Evolutionary conservation across 2,113 vertebrate species (phyloP).

Genomic region (Typhlomys cinereus): DNA sequence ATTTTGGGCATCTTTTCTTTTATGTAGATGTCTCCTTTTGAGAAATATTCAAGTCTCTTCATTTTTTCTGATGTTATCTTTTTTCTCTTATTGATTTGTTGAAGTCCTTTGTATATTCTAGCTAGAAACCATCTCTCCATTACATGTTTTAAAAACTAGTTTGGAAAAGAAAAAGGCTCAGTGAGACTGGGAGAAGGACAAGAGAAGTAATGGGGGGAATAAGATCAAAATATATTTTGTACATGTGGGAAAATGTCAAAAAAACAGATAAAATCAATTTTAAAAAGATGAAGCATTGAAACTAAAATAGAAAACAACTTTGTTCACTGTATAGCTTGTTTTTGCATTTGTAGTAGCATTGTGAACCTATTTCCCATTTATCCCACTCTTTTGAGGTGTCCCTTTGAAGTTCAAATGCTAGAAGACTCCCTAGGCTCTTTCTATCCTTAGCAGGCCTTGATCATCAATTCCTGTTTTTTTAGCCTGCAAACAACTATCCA

Average conservation of each 20-base stretch:
- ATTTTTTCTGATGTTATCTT: background rate
- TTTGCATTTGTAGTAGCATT: background rate
- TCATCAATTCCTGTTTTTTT: background rate
- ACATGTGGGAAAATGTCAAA: no score
- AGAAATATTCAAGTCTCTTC: background rate
- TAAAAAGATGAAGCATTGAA: no score
- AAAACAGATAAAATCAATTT: no score
- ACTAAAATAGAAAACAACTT: background rate
- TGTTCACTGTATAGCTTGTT: background rate
- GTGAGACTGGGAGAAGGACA: no score
- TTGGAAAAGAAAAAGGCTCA: no score
- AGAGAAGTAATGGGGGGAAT: no score
- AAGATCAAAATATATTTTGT: no score
- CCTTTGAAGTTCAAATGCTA: background rate
- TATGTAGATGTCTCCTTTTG: background rate
- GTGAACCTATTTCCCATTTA: background rate
- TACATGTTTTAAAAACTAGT: no score
- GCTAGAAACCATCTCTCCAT: background rate
- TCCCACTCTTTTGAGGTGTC: background rate
- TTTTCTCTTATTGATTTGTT: background rate
- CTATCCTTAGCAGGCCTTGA: background rate
- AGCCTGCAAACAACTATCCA: background rate
- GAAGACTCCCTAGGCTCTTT: background rate
- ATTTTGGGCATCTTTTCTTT: background rate
- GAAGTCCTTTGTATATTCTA: conserved; percentile 6